phyloP scores from a whole-genome alignment of 2,797 vertebrate species.

The Sebastes dallii region DNA sequence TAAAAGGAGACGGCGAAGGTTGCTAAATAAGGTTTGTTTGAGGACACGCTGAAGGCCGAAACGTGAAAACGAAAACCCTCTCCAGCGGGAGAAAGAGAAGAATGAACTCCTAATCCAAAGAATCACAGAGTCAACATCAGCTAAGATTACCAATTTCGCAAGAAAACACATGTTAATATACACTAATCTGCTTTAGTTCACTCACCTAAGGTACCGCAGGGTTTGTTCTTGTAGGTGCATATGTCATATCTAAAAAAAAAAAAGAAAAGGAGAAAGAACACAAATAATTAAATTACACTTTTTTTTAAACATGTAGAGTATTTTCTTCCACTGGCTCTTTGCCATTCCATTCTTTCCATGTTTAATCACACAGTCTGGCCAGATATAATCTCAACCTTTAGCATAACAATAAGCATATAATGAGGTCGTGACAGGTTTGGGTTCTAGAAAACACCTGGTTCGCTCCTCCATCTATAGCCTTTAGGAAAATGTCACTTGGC shows the following conservation, averaged over 20 bases:
- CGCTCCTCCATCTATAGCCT: background rate
- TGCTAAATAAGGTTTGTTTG: slow-evolving; percentile 61
- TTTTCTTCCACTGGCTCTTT: slow-evolving; percentile 27
- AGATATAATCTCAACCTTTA: slow-evolving; percentile 43
- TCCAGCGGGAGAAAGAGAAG: background rate
- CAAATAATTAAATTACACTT: slow-evolving; percentile 20
- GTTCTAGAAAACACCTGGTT: slow-evolving; percentile 38
- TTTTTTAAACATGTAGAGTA: background rate
- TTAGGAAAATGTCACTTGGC: slow-evolving; percentile 14
- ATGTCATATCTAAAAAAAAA: slow-evolving; percentile 91
- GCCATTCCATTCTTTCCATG: slow-evolving; percentile 51
- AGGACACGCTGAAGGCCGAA: slow-evolving; percentile 40
- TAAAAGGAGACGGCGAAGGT: slow-evolving; percentile 5
- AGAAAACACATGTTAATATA: background rate
- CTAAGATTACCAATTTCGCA: slow-evolving; percentile 3
- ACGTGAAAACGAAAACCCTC: slow-evolving; percentile 41
- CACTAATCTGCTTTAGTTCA: slow-evolving; percentile 25
- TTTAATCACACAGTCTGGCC: slow-evolving; percentile 48
- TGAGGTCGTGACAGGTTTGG: slow-evolving; percentile 25
- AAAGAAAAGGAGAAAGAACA: background rate
- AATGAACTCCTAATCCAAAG: slow-evolving; percentile 5
- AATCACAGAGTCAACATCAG: slow-evolving; percentile 13
- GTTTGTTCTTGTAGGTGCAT: slow-evolving; percentile 99
- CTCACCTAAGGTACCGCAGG: slow-evolving; percentile 98
- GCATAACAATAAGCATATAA: slow-evolving; percentile 28